These are phyloP conservation scores for Corapipo altera DNA, from an alignment of 2,113 vertebrate genomes.

Conservation along the genomic window DNA sequence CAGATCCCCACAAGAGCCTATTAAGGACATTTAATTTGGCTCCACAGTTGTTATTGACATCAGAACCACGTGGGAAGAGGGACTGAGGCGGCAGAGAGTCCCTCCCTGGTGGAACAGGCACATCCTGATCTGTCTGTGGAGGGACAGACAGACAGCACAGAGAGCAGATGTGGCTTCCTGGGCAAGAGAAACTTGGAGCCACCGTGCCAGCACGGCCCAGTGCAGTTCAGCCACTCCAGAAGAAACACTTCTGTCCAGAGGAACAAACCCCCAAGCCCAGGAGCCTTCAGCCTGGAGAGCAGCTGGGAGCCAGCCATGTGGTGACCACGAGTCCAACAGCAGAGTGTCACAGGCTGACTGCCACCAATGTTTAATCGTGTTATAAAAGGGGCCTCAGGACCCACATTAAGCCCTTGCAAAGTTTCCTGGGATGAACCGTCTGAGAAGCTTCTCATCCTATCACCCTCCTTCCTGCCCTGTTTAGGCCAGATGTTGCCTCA, in stretches of 20 bases:
- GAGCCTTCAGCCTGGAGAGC: not conserved
- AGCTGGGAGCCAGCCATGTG: not conserved
- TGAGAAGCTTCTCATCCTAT: not conserved
- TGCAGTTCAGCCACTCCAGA: fast-evolving
- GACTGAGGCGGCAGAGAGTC: fast-evolving
- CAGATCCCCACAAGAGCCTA: not conserved
- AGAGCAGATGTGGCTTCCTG: fast-evolving
- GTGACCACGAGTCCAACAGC: not conserved
- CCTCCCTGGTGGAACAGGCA: fast-evolving
- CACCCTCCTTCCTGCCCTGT: fast-evolving
- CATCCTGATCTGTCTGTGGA: fast-evolving
- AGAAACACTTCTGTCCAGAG: fast-evolving
- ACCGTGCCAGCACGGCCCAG: fast-evolving
- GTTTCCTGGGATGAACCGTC: not conserved
- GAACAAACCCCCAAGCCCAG: not conserved
- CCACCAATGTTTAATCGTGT: fast-evolving
- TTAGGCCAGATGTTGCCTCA: not conserved
- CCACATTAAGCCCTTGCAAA: fast-evolving
- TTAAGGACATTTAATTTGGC: not conserved
- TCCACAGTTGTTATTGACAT: fast-evolving
- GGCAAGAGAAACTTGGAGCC: too few relatives aligned
- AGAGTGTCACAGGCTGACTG: not conserved
- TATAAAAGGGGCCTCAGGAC: not conserved
- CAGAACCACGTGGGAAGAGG: not conserved
- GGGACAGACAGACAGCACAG: not conserved